Base-by-base conservation (phyloP, 1,140 invertebrate species). In the Drosophila subpulchrella region DNA sequence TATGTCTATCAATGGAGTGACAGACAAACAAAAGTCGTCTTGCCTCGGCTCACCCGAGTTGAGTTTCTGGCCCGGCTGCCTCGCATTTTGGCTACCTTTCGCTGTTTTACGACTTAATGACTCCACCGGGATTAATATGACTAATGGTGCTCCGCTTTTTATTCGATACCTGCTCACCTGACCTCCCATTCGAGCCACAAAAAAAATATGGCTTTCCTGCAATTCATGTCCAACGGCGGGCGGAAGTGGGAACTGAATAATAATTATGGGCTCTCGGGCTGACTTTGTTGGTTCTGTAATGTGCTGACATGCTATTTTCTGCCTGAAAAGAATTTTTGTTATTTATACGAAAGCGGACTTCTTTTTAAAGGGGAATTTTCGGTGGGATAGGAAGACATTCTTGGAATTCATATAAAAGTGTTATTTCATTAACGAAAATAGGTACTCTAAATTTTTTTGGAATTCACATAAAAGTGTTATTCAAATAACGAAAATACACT, bases 51-150 rank as follows among this genome's bases (percentile, higher is more conserved):
- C 32, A 17, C 39, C 38, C 27, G 24, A 17, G 15, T 41, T 30
- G 41, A 48, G 42, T 27, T 48, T 39, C 8, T 36, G 61, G 34
- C 13, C 30, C 20, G 39, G 30, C 65, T 42, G 38, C 48, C 59
- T 48, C 50, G 36, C 30, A 58, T 41, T 76, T 59, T 67, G 53
- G 46, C 79, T 78, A 72, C 79, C 83, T 79, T 79, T 76, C 53
- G 71, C 83, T 71, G 74, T 85, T 91, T 91, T 89, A 91, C 84
- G 84, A 85, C 89, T 89, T 91, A 91, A 91, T 91, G 89, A 91
- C 89, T 91, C 89, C 83, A 56, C 72, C 75, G 89, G 89, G 89
- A 91, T 85, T 91, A 84, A 91, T 89, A 88, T 88, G 84, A 88
- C 84, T 88, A 88, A 88, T 88, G 85, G 84, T 78, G 68, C 76